phyloP scores from a whole-genome alignment of 2,888 invertebrate genomes.

The Acleris cristana region DNA sequence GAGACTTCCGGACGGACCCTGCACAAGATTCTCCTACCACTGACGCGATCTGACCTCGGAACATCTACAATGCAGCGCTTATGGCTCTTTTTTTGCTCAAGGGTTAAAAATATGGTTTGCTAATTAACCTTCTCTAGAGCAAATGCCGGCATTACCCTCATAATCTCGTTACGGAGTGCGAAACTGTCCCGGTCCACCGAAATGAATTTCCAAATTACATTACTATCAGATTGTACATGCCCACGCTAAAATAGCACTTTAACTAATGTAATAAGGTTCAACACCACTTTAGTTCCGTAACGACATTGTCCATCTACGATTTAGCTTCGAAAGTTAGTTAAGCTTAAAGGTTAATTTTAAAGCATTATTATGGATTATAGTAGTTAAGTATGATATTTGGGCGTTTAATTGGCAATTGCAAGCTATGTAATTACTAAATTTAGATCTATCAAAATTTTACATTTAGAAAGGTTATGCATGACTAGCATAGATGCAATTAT shows the following conservation, averaged over 20 bases:
- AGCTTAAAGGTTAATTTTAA: neutral
- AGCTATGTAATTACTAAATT: too few species aligned
- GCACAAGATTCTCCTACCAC: too few species aligned
- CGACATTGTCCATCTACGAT: constrained; percentile 18
- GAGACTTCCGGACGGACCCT: too few species aligned
- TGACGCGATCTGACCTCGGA: too few species aligned
- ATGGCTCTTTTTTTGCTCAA: too few species aligned
- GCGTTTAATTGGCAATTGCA: neutral
- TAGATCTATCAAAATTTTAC: too few species aligned
- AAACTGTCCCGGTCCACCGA: constrained; percentile 25
- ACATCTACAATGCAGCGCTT: too few species aligned
- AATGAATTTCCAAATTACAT: constrained; percentile 28
- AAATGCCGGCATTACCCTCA: constrained; percentile 22
- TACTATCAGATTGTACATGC: neutral
- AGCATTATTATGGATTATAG: neutral
- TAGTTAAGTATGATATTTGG: neutral
- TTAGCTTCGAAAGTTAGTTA: constrained; percentile 17
- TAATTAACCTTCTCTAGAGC: constrained; percentile 5
- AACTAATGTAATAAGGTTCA: constrained; percentile 11
- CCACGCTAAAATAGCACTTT: constrained; percentile 17
- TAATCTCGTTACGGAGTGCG: constrained; percentile 27
- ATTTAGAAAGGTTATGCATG: too few species aligned
- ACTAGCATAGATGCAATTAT: too few species aligned
- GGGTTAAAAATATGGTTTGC: neutral
- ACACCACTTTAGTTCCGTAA: constrained; percentile 10